Base-by-base conservation (phyloP, 2,113 vertebrate species). In the Suncus etruscus region DNA sequence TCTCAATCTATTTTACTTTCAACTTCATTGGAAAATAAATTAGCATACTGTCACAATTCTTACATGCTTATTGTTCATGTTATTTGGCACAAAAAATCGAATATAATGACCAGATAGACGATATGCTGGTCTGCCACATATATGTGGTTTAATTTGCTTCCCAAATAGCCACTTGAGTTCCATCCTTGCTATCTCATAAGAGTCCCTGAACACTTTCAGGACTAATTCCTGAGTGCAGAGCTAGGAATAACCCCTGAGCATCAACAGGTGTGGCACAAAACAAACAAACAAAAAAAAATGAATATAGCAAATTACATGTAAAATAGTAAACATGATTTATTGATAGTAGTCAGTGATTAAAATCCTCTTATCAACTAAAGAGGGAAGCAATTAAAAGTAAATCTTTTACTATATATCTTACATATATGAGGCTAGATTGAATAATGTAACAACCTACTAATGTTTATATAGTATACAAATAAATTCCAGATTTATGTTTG, bases 401-500 rank as follows among this genome's bases (percentile, higher is more conserved):
- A n/a, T 18, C 9, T 79, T 61, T 61, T 61, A 61, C 58, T 61
- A 61, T 8, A 61, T 61, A 24, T n/a, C 9, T 20, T 79, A 29
- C 45, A 29, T 91, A 0, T 76, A 54, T 70, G 31, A 84, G 25
- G 79, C n/a, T 54, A 51, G 39, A 20, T 25, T 86, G 70, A 39
- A 50, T n/a, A 68, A 74, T 3, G 39, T 39, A 50, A 45, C 47
- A 92, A 73, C 31, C 18, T 81, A 86, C 54, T 32, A 58, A 76
- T n/a, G 6, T n/a, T 48, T 48, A 51, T 29, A 8, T 68, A 75
- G 32, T 86, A 39, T 83, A 86, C 87, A 84, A 95, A 95, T 32
- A 14, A 90, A 29, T 78, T 95, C 68, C 92, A 95, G 73, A 32
- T 92, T 90, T 90, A 69, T 39, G 29, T 74, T 91, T 92, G 68